A percentile compares a stretch with the other conserved stretches of the same genome.
phyloP scores from a whole-genome alignment of 2,113 vertebrate species.

The Ctenodactylus gundi region DNA sequence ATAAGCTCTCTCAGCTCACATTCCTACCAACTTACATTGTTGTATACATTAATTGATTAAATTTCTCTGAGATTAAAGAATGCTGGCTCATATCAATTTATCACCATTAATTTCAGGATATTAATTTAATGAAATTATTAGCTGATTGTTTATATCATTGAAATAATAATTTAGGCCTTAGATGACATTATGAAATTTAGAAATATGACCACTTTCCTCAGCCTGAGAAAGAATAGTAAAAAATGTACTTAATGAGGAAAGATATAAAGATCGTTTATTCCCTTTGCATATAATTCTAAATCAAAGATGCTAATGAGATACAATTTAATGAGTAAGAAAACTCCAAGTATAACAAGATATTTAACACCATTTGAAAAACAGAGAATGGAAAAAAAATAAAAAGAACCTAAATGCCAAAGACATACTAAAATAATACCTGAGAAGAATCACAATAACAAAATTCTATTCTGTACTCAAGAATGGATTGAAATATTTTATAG shows the following conservation, averaged over 20 bases:
- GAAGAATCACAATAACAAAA: slow-evolving; percentile 72
- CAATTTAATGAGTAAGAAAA: slow-evolving; percentile 57
- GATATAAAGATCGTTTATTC: neutral
- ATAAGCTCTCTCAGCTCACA: neutral
- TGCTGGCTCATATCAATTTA: neutral
- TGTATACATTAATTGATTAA: neutral
- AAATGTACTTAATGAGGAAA: too few relatives aligned
- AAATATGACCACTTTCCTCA: neutral
- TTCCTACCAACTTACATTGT: neutral
- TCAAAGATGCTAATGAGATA: slow-evolving; percentile 24
- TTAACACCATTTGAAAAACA: slow-evolving; percentile 62
- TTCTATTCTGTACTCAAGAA: slow-evolving; percentile 44
- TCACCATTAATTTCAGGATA: neutral
- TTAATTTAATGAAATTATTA: neutral
- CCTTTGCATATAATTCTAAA: neutral
- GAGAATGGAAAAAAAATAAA: slow-evolving; percentile 46
- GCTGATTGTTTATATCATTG: neutral
- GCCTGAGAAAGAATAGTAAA: neutral
- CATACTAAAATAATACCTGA: slow-evolving; percentile 59
- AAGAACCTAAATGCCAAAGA: slow-evolving; percentile 33
- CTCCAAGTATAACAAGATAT: slow-evolving; percentile 56
- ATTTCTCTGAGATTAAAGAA: neutral
- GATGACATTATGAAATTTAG: neutral
- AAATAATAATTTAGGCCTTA: neutral
- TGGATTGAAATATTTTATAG: slow-evolving; percentile 53